Percentiles rank a stretch among this genome's conserved stretches.
Conservation (phyloP, 2,888 invertebrate species). For the Altica lythri region DNA sequence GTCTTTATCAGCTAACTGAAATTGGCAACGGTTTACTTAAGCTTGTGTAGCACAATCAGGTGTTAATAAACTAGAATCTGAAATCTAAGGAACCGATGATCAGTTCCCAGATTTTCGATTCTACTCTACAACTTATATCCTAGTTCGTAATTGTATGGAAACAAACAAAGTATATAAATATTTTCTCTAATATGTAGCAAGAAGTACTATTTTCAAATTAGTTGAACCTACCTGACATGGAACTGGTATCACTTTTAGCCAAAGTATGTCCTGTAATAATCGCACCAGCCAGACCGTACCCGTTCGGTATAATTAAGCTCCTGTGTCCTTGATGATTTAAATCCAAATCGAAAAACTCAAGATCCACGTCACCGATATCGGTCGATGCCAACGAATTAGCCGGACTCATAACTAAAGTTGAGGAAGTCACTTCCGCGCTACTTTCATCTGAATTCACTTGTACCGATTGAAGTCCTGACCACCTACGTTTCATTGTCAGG, state of each 20-base stretch:
- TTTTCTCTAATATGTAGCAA: no score
- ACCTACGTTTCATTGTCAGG: slow-evolving; percentile 72
- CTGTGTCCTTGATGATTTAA: slow-evolving; percentile 59
- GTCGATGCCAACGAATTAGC: slow-evolving; percentile 76
- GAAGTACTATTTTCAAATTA: no score
- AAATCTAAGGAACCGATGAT: no score
- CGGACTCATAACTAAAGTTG: slow-evolving; percentile 70
- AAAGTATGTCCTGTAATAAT: slow-evolving; percentile 51
- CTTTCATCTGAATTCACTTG: slow-evolving; percentile 75
- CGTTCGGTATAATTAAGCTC: slow-evolving; percentile 52
- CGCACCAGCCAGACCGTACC: slow-evolving; percentile 52
- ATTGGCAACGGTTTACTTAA: no score
- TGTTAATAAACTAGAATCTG: no score
- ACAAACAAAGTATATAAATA: no score
- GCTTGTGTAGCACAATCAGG: no score
- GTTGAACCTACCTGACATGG: slow-evolving; percentile 56
- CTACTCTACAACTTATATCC: no score
- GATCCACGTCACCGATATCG: slow-evolving; percentile 75
- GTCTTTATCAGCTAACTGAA: no score
- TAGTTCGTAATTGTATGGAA: no score
- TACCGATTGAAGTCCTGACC: slow-evolving; percentile 70
- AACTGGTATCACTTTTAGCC: slow-evolving; percentile 57
- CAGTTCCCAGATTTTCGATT: no score
- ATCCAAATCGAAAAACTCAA: slow-evolving; percentile 81
- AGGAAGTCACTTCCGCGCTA: slow-evolving; percentile 77